A percentile compares a stretch with the other conserved stretches of the same genome.
phyloP scores from a whole-genome alignment of 1,140 invertebrate species.

The Drosophila funebris region DNA sequence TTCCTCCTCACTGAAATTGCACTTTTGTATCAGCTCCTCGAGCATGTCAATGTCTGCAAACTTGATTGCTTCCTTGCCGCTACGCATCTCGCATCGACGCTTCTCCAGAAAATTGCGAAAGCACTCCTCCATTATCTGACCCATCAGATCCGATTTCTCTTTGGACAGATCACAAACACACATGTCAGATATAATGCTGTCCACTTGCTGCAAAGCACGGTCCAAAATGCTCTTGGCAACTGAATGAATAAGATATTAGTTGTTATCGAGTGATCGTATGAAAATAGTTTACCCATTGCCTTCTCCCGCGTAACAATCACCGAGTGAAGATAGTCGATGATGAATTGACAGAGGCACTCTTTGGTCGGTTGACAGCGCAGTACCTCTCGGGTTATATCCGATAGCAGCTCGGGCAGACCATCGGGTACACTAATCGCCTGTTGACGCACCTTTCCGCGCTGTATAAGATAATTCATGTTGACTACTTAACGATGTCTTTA shows the following conservation, averaged over 20 bases:
- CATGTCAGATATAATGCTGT: slow-evolving; percentile 72
- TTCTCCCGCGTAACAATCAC: slow-evolving; percentile 88
- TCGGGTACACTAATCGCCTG: slow-evolving; percentile 85
- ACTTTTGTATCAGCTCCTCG: slow-evolving; percentile 68
- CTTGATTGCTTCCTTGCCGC: slow-evolving; percentile 59
- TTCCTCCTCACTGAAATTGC: slow-evolving; percentile 63
- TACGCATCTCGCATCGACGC: slow-evolving; percentile 69
- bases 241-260: background rate
- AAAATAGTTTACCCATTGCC: slow-evolving; percentile 55
- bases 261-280: background rate
- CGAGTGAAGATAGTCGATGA: slow-evolving; percentile 88
- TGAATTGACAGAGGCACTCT: slow-evolving; percentile 86
- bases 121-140: slow-evolving; percentile 69
- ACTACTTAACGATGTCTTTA: background rate
- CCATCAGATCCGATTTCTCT: slow-evolving; percentile 69
- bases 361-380: slow-evolving; percentile 86
- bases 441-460: slow-evolving; percentile 71
- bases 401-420: slow-evolving; percentile 88
- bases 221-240: slow-evolving; percentile 74
- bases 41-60: slow-evolving; percentile 71
- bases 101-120: slow-evolving; percentile 74
- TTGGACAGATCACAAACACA: slow-evolving; percentile 71
- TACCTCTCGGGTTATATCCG: slow-evolving; percentile 89
- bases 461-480: slow-evolving; percentile 74
- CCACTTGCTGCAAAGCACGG: slow-evolving; percentile 61